Evolutionary conservation across 2,888 invertebrate genomes (phyloP), one percentile per base, ranked within the genome.

Genomic region (Callosobruchus maculatus): DNA sequence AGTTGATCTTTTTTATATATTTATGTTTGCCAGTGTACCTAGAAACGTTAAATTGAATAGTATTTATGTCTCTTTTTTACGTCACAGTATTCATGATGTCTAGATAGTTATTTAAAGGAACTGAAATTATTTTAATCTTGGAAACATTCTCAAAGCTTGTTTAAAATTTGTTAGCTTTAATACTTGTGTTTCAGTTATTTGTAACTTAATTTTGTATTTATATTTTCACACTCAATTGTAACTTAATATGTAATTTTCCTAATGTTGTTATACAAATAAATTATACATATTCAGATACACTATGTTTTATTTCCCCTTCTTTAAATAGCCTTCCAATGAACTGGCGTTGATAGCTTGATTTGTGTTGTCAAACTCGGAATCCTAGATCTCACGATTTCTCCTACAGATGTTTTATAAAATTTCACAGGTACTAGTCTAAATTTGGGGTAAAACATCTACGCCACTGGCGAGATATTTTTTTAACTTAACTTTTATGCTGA

Each of bases 241-340:
- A 80, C 77, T 80, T 79, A 80, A 78, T 79, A 80, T 83, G 81
- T 84, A 82, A 82, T 82, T 82, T 82, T 82, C 82, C 82, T 83
- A 83, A 83, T 83, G 82, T 84, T 84, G 84, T 84, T 84, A 83
- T 82, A 82, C 79, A 82, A 84, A 83, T 84, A 84, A 83, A 84
- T 82, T 82, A 82, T 83, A 81, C 81, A 80, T 77, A 78, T 49
- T 49, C 49, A 49, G 26, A 26, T 26, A 26, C 13, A 0, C 49
- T 18, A 49, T 49, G 49, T 49, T 49, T 49, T 13, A 49, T 7
- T 49, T 49, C 26, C 13, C 13, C 49, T 13, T 49, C 7, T 7
- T 26, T 7, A 2, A 4, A 4, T 7, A 26, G 3, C 26, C 7
- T 26, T 26, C 7, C 26, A 26, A 26, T 26, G 26, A 26, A 26